Base-by-base conservation (phyloP, 2,888 invertebrate genomes). In the Merodon equestris region DNA sequence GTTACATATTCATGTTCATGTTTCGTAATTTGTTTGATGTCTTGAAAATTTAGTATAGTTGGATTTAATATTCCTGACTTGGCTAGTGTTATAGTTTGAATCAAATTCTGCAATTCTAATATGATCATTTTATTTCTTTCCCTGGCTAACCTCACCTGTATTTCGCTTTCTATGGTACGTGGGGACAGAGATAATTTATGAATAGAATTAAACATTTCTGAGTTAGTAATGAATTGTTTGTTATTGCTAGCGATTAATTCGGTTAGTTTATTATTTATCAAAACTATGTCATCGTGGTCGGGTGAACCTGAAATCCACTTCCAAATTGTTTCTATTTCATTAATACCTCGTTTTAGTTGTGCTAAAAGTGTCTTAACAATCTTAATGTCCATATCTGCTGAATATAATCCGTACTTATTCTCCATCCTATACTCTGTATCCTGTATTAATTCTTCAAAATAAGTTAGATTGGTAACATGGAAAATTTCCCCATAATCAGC, bases 191-290 rank as follows among this genome's bases (percentile, higher is more conserved):
- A 7, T 27, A 27, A 36, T n/a, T 40, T 9, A 3, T 40, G n/a
- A n/a, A n/a, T n/a, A n/a, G n/a, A n/a, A n/a, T 40, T 15, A 51
- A 34, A 17, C 4, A 45, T 51, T 44, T n/a, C n/a, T n/a, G 40
- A 17, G 34, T 34, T 51, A 36, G 18, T 53, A 19, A 0, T 58
- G 44, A 4, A 45, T 68, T 9, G 9, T n/a, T n/a, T n/a, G n/a
- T n/a, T 50, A 17, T 45, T 57, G n/a, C n/a, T 57, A 1, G 10
- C 27, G 9, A 44, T 63, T 47, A 56, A 15, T 56, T 56, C 56
- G 18, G 45, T 36, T 27, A 44, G 18, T 63, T 60, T 63, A n/a
- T 56, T 71, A 42, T 61, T 53, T 50, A 56, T 56, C 17, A 48
- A 40, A 5, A 50, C 7, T 7, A 9, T n/a, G n/a, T n/a, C n/a